Evolutionary conservation across 2,797 vertebrate genomes (phyloP).

Genomic region (Sparidentex hasta): DNA sequence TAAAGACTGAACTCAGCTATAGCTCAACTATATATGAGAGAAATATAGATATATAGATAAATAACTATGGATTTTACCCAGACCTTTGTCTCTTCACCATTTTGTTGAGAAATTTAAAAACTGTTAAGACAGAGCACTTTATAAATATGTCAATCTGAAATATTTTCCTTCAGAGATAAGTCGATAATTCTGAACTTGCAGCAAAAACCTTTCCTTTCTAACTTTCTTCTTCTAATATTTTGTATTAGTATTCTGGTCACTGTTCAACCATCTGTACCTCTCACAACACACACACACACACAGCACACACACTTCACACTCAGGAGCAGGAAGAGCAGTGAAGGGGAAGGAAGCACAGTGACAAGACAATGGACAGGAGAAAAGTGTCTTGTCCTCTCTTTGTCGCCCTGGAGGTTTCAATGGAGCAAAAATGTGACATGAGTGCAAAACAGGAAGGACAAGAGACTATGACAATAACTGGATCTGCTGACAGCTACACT

Average conservation of each 20-base stretch:
- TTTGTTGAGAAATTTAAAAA: too few relatives aligned
- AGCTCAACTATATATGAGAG: too few relatives aligned
- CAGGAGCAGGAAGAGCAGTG: slow-evolving; percentile 37
- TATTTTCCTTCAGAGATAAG: not conserved
- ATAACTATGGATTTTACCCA: too few relatives aligned
- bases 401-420: slow-evolving; percentile 35
- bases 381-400: slow-evolving; percentile 48
- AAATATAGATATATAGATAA: too few relatives aligned
- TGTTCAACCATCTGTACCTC: slow-evolving; percentile 35
- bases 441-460: slow-evolving; percentile 58
- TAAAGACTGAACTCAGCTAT: too few relatives aligned
- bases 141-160: not conserved
- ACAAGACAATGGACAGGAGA: slow-evolving; percentile 54
- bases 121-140: not conserved
- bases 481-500: slow-evolving; percentile 31
- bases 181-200: not conserved
- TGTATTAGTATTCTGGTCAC: slow-evolving; percentile 44
- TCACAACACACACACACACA: slow-evolving; percentile 14
- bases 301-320: slow-evolving; percentile 13
- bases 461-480: not conserved
- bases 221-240: not conserved
- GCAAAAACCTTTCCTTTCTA: not conserved
- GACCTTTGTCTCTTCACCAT: too few relatives aligned
- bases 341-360: slow-evolving; percentile 56
- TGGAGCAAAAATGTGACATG: slow-evolving; percentile 47